phyloP scores from a whole-genome alignment of 2,888 invertebrate species.

The Pteria penguin region DNA sequence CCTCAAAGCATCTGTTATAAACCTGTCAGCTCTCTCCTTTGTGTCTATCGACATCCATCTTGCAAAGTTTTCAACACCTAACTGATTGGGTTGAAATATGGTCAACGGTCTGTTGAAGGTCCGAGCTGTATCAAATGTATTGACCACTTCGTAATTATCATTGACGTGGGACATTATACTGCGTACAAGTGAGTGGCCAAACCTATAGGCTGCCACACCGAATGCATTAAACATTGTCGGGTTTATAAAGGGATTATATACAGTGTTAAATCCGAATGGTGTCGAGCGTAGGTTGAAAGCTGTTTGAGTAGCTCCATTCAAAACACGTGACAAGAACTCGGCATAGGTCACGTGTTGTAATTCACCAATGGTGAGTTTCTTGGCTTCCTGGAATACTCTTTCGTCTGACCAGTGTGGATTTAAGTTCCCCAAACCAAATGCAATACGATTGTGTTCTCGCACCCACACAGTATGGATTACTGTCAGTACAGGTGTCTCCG shows the following conservation, averaged over 20 bases:
- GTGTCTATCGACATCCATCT: slow-evolving; percentile 26
- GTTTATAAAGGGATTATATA: slow-evolving; percentile 1
- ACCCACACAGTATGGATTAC: slow-evolving; percentile 5
- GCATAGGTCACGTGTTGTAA: slow-evolving; percentile 27
- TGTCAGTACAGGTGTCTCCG: slow-evolving; percentile 6
- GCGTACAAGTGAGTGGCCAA: slow-evolving; percentile 32
- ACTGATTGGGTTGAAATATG: slow-evolving; percentile 3
- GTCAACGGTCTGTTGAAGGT: slow-evolving; percentile 13
- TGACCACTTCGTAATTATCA: not conserved
- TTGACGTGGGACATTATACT: slow-evolving; percentile 15
- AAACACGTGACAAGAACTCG: slow-evolving; percentile 22
- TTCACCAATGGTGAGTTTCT: slow-evolving; percentile 14
- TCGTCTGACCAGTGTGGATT: too few relatives aligned
- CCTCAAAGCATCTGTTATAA: slow-evolving; percentile 8
- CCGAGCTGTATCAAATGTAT: slow-evolving; percentile 7
- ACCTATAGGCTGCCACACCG: slow-evolving; percentile 30
- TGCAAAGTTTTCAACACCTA: slow-evolving; percentile 13
- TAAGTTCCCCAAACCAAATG: too few relatives aligned
- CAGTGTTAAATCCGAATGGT: slow-evolving; percentile 8
- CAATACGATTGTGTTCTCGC: slow-evolving; percentile 14
- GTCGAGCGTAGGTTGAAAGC: slow-evolving; percentile 7
- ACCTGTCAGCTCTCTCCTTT: slow-evolving; percentile 4
- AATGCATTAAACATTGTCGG: slow-evolving; percentile 15
- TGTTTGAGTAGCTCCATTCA: not conserved
- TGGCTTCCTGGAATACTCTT: slow-evolving; percentile 21